Base-by-base conservation (phyloP, 2,797 vertebrate genomes). In the Loriculus beryllinus region DNA sequence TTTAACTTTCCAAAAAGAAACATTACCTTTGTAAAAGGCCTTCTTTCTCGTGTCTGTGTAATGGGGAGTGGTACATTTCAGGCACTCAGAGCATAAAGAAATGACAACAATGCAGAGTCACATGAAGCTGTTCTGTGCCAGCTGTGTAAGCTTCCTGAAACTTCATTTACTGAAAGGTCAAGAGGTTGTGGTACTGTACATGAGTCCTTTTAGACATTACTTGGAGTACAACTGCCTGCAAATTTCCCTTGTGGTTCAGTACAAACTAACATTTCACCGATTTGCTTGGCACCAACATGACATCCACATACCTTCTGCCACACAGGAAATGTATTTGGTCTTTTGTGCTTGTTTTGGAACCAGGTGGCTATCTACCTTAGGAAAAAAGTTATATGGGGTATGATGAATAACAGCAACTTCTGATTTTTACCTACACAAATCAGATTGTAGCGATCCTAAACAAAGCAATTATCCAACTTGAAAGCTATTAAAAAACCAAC, bases 111-210 rank as follows among this genome's bases (percentile, higher is more conserved):
- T 79, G 91, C 84, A 93, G 59, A 92, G 91, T 90, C 90, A 94
- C 71, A 80, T 62, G 81, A 96, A 96, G 89, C 21, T 57, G 79
- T 33, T 92, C 80, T 68, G 18, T 64, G 37, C 88, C 78, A 95
- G 78, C 80, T 91, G 35, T 23, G 63, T 70, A 81, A 52, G 51
- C 78, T 91, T 90, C 90, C 92, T 82, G 69, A 92, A 94, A 95
- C 88, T 93, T 94, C 92, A 93, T 86, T 96, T 76, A 95, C 80
- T 70, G 33, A 35, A 93, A 95, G 82, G 90, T 92, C 94, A 96
- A 88, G 88, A 96, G 95, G 72, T 96, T 69, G 21, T 64, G 51
- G 59, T 89, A 88, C 92, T 96, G 68, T 49, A 89, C 57, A 37
- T 9, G 40, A 68, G 43, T 40, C 42, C 64, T 84, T 75, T 69